Evolutionary conservation across 2,113 vertebrate species (phyloP).

Genomic region (Nicator chloris): DNA sequence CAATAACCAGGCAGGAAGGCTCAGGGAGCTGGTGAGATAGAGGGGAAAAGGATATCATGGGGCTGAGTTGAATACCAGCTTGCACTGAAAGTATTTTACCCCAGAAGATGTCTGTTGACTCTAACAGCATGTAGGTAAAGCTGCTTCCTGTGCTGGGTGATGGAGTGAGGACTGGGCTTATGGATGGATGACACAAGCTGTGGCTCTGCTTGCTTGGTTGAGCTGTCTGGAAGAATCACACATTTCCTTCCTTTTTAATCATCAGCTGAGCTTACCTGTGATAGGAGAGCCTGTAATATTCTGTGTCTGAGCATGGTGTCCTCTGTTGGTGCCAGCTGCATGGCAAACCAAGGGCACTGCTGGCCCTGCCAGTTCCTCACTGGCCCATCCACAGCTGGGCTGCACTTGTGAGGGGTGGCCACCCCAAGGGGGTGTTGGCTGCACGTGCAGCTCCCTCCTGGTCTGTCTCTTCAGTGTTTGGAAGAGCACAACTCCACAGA

Average conservation of each 20-base stretch:
- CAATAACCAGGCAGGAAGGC: neutral
- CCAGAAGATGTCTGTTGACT: neutral
- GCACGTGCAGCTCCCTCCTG: neutral
- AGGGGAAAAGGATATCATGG: neutral
- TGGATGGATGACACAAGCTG: neutral
- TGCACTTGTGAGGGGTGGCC: neutral
- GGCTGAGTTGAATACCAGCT: neutral
- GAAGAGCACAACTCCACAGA: neutral
- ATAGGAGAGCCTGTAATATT: neutral
- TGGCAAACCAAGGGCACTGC: neutral
- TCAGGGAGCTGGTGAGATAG: neutral
- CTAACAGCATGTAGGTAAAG: neutral
- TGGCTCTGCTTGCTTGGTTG: neutral
- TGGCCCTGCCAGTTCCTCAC: neutral
- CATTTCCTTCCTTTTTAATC: neutral
- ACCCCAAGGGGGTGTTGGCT: rapidly evolving
- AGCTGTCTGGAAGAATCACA: neutral
- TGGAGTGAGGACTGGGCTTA: neutral
- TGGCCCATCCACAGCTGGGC: neutral
- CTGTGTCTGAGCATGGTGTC: neutral
- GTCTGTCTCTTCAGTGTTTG: neutral
- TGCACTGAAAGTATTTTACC: neutral
- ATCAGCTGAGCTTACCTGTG: neutral
- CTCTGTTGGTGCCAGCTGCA: neutral
- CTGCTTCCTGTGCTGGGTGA: neutral